Evolutionary conservation across 2,113 vertebrate genomes (phyloP), one percentile per base, ranked within the genome.

Genomic region (Corythoichthys intestinalis): DNA sequence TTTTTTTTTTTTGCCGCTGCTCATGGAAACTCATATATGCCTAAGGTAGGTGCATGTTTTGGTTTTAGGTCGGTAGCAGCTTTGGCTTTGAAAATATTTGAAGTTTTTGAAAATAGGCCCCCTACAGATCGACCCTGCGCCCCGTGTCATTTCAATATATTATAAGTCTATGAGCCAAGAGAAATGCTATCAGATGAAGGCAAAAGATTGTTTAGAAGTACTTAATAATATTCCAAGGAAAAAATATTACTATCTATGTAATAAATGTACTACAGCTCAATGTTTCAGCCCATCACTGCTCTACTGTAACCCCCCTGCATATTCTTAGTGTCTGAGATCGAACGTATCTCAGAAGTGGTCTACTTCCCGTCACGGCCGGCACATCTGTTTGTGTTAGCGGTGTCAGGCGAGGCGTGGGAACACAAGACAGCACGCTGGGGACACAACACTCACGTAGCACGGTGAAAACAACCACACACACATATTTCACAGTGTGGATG

Each of bases 391-490:
- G 86, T 28, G 67, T 77, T 75, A 59, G 80, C 65, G 54, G 79
- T 80, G 65, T 61, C 63, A 14, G 66, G 74, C 53, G 38, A 91
- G 84, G 88, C 90, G 85, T 91, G 90, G 90, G 90, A 91, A 91
- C 46, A 57, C 66, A 44, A 64, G 77, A 65, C 71, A 66, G 75
- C 56, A 67, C 71, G 76, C 49, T 56, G 54, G 66, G 78, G 78
- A 81, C 75, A 69, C 69, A 67, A 67, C 75, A 69, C 74, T 69
- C 71, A 65, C 66, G 60, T 59, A 76, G 71, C 49, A 71, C 76
- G 78, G 61, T 35, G 48, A 69, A 60, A 14, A 69, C 59, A n/a
- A 77, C 54, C 62, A 75, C 28, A 59, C 74, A 50, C 63, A 75
- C 71, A 83, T 73, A 11, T 20, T 8, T 10, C 46, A 57, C 62